These are phyloP conservation scores for Coturnix japonica DNA, from an alignment of 2,113 vertebrate species.

Conservation along the genomic window DNA sequence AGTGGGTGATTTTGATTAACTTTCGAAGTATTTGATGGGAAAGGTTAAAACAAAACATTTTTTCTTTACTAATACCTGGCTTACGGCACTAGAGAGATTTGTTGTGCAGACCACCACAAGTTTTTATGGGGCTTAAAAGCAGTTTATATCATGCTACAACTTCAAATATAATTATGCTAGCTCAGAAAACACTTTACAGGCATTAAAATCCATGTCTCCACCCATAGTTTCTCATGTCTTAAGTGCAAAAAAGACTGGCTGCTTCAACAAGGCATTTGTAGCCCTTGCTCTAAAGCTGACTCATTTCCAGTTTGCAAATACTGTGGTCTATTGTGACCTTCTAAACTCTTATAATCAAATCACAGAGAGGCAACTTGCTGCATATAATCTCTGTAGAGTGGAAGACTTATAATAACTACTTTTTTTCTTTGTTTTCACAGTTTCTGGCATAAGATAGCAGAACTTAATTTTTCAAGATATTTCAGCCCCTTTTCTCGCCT, in stretches of 20 bases:
- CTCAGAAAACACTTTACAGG: conserved; percentile 39
- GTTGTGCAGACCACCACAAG: conserved; percentile 15
- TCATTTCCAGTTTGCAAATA: not conserved
- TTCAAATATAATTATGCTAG: conserved; percentile 21
- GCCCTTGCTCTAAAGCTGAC: not conserved
- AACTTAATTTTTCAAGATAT: not conserved
- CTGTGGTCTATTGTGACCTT: not conserved
- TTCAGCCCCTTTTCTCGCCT: not conserved
- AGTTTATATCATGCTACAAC: conserved; percentile 37
- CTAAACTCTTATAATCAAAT: conserved; percentile 22
- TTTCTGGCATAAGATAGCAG: not conserved
- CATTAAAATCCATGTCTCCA: not conserved
- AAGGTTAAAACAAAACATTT: conserved; percentile 36
- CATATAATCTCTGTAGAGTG: not conserved
- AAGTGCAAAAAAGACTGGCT: not conserved
- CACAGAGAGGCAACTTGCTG: not conserved
- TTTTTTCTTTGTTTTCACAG: not conserved
- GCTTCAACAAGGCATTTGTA: not conserved
- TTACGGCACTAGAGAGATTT: conserved; percentile 14
- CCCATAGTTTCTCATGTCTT: not conserved
- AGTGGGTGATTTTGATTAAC: conserved; percentile 20
- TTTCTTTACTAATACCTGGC: conserved; percentile 46
- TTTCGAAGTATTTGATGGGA: conserved; percentile 28
- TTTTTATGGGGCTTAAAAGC: conserved; percentile 52
- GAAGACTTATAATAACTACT: not conserved